A percentile compares a stretch with the other conserved stretches of the same genome.
These are phyloP conservation scores for Magallana nippona DNA, from an alignment of 2,888 invertebrate species.

Conservation along the genomic window DNA sequence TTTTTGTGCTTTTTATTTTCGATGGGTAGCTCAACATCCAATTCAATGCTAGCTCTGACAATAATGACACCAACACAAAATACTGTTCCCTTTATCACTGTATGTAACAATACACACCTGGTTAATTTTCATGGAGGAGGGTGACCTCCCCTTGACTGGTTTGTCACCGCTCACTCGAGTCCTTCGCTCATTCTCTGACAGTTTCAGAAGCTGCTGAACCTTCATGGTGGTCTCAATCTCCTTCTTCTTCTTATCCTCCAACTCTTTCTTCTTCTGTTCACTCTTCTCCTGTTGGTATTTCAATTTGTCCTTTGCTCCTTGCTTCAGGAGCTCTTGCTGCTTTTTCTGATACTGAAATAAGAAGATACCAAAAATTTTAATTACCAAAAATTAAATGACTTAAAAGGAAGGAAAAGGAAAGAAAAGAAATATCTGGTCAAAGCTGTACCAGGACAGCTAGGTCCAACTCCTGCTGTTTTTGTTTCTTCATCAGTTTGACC, in stretches of 20 bases:
- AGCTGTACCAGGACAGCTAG: constrained; percentile 45
- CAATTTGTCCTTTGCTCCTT: constrained; percentile 20
- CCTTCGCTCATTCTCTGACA: constrained; percentile 37
- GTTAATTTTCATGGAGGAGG: constrained; percentile 37
- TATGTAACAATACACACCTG: constrained; percentile 21
- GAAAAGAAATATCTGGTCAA: not conserved
- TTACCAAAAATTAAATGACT: too few species aligned
- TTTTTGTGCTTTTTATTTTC: not conserved
- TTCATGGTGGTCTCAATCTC: constrained; percentile 49
- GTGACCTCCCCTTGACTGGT: constrained; percentile 5
- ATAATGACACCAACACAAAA: too few species aligned
- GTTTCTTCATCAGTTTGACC: constrained; percentile 61
- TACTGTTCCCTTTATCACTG: too few species aligned
- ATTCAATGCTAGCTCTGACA: too few species aligned
- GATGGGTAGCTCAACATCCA: too few species aligned
- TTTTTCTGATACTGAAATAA: constrained; percentile 28
- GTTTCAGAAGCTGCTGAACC: constrained; percentile 45
- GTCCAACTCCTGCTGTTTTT: constrained; percentile 49
- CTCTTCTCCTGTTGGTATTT: constrained; percentile 24
- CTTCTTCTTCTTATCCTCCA: constrained; percentile 34
- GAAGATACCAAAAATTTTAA: not conserved
- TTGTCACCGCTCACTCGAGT: not conserved
- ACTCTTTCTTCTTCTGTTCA: constrained; percentile 10
- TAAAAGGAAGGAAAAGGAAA: too few species aligned
- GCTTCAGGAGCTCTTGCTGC: constrained; percentile 26